Conservation (phyloP, 2,797 vertebrate genomes). For the Periparus ater region DNA sequence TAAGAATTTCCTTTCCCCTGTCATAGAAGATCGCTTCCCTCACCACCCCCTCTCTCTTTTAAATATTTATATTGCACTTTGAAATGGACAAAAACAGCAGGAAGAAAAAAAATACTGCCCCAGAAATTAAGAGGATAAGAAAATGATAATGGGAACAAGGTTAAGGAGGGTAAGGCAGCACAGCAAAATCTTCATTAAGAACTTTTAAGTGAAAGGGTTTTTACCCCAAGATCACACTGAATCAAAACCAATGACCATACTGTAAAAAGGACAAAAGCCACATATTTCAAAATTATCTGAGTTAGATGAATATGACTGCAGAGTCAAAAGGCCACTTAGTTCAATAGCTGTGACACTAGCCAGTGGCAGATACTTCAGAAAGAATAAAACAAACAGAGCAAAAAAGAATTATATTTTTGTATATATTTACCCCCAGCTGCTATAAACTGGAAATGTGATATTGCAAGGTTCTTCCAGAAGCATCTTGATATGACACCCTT, state of each 20-base stretch:
- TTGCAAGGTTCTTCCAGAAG: not conserved
- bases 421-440: not conserved
- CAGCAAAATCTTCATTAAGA: not conserved
- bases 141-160: not conserved
- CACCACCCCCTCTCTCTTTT: not conserved
- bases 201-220: not conserved
- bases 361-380: conserved; percentile 18
- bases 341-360: not conserved
- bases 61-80: conserved; percentile 2
- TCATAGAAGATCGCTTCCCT: not conserved
- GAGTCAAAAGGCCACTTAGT: not conserved
- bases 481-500: not conserved
- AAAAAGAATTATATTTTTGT: not conserved
- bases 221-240: not conserved
- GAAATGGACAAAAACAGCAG: not conserved
- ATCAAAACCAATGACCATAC: not conserved
- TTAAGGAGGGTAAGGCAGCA: not conserved
- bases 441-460: not conserved
- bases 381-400: conserved; percentile 1
- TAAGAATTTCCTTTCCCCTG: not conserved
- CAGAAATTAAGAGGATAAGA: not conserved
- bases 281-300: not conserved
- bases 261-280: not conserved
- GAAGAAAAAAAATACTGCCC: not conserved
- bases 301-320: not conserved